These are phyloP conservation scores for Brachyptera risi DNA, from an alignment of 2,888 invertebrate species.

Conservation along the genomic window DNA sequence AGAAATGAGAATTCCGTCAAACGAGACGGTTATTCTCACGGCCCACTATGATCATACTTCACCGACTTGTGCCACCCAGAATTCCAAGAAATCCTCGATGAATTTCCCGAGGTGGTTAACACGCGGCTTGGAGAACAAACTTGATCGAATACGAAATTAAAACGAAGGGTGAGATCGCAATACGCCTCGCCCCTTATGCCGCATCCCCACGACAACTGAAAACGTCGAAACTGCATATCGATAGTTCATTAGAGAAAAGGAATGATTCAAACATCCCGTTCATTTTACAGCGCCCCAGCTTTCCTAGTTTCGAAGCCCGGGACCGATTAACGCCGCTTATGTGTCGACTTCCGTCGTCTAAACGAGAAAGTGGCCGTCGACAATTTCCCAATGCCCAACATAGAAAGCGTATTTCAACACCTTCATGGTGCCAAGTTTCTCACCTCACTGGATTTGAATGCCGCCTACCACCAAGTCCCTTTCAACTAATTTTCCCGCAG, in stretches of 20 bases:
- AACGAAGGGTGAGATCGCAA: background rate
- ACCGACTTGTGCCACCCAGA: too few relatives aligned
- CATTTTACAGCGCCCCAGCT: too few relatives aligned
- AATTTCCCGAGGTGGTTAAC: too few relatives aligned
- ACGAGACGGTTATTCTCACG: background rate
- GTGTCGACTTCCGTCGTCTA: too few relatives aligned
- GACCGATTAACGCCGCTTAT: too few relatives aligned
- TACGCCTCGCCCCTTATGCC: background rate
- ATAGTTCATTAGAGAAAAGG: too few relatives aligned
- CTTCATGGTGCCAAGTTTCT: constrained; percentile 1
- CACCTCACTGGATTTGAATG: constrained; percentile 17
- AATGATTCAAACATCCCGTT: too few relatives aligned
- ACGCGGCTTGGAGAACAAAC: too few relatives aligned
- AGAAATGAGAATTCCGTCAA: too few relatives aligned
- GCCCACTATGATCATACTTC: background rate
- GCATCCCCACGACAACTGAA: background rate
- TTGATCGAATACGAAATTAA: background rate
- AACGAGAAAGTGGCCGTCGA: background rate
- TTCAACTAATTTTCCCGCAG: background rate
- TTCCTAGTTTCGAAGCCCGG: too few relatives aligned
- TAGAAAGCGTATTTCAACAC: constrained; percentile 3
- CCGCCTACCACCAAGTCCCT: constrained; percentile 19
- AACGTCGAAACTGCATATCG: too few relatives aligned
- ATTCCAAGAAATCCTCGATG: too few relatives aligned
- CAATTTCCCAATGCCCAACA: constrained; percentile 2